Percentiles rank a stretch among this genome's conserved stretches.
Evolutionary conservation across 2,888 invertebrate species (phyloP).

Genomic region (Salticus scenicus): DNA sequence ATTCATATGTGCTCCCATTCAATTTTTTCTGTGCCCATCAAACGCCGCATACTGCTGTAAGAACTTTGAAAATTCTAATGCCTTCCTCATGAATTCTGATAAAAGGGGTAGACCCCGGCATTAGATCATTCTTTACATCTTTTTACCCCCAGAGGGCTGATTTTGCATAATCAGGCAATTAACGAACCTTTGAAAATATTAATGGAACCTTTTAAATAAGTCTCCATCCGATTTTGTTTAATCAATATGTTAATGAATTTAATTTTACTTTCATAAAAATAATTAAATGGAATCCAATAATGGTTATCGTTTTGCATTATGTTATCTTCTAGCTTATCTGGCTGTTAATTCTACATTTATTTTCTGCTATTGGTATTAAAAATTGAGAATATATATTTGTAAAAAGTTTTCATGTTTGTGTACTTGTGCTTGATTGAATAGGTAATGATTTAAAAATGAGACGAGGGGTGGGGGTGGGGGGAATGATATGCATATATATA

Average conservation of each 20-base stretch:
- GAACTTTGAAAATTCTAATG: background rate
- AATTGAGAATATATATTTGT: too few relatives aligned
- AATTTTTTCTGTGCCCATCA: background rate
- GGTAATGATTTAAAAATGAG: too few relatives aligned
- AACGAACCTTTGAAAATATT: constrained; percentile 5
- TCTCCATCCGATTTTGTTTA: background rate
- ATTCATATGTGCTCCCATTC: background rate
- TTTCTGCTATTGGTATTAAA: too few relatives aligned
- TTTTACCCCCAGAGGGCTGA: background rate
- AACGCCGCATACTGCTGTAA: background rate
- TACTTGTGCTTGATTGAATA: too few relatives aligned
- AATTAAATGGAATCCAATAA: background rate
- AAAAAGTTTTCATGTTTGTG: too few relatives aligned
- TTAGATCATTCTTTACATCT: background rate
- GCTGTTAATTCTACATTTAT: too few relatives aligned
- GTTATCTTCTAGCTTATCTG: too few relatives aligned
- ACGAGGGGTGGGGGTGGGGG: too few relatives aligned
- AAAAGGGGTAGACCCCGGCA: background rate
- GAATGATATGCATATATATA: too few relatives aligned
- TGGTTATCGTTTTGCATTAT: background rate
- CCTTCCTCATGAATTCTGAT: background rate
- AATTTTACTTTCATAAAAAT: background rate
- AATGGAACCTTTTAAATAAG: background rate
- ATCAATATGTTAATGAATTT: constrained; percentile 9
- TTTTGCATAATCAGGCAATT: constrained; percentile 11